phyloP scores from a whole-genome alignment of 2,888 invertebrate species.

The Psylliodes chrysocephalus region DNA sequence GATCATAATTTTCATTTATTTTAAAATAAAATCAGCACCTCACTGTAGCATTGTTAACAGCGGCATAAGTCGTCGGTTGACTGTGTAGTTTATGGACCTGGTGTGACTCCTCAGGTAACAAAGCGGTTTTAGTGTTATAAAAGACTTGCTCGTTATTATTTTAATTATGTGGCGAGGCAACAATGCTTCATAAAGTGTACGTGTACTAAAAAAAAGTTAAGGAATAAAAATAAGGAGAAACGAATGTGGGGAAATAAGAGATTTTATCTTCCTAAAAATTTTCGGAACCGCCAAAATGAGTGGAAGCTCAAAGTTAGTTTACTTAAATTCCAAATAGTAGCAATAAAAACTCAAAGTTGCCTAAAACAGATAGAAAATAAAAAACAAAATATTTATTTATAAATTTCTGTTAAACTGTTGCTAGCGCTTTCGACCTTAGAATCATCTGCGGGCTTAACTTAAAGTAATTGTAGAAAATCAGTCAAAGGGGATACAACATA shows the following conservation, averaged over 20 bases:
- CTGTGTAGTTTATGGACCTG: slow-evolving; percentile 30
- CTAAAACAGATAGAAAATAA: too few relatives aligned
- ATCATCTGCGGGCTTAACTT: too few relatives aligned
- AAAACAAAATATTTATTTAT: too few relatives aligned
- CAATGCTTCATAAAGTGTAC: slow-evolving; percentile 33
- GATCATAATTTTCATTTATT: background rate
- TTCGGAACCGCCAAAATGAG: too few relatives aligned
- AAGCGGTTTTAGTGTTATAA: slow-evolving; percentile 30
- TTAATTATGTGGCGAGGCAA: slow-evolving; percentile 35
- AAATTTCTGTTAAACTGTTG: too few relatives aligned
- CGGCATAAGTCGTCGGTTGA: slow-evolving; percentile 15
- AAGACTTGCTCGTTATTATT: slow-evolving; percentile 39
- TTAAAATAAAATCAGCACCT: slow-evolving; percentile 18
- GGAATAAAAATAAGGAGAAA: background rate
- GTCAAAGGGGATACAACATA: too few relatives aligned
- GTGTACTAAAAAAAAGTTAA: background rate
- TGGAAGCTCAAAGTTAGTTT: too few relatives aligned
- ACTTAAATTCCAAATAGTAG: too few relatives aligned
- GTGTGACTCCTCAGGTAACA: slow-evolving; percentile 36
- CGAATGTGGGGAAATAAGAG: background rate
- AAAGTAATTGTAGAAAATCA: too few relatives aligned
- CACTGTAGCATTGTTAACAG: slow-evolving; percentile 8
- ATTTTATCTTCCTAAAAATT: too few relatives aligned
- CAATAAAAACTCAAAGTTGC: too few relatives aligned
- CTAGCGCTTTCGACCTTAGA: too few relatives aligned